These are phyloP conservation scores for Perizoma flavofasciatum DNA, from an alignment of 2,888 invertebrate genomes.

Conservation along the genomic window DNA sequence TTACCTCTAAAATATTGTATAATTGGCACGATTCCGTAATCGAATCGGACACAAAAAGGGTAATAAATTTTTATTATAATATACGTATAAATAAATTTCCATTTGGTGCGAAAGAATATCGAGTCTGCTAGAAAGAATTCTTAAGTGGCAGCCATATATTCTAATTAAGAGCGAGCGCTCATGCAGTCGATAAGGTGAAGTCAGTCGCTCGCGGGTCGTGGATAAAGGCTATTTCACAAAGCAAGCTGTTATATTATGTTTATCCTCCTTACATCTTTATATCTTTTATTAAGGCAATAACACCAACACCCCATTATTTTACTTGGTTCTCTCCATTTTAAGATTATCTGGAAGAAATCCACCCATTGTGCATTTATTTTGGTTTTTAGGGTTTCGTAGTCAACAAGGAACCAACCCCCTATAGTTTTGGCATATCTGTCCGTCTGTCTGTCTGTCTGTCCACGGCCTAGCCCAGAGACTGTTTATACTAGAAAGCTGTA, in stretches of 20 bases:
- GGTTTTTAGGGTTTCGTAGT: too few relatives aligned
- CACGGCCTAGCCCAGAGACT: too few relatives aligned
- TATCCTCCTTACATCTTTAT: too few relatives aligned
- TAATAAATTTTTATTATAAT: slow-evolving; percentile 58
- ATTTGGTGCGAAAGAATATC: slow-evolving; percentile 61
- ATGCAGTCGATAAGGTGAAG: slow-evolving; percentile 68
- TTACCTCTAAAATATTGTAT: background rate
- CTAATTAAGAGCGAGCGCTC: slow-evolving; percentile 73
- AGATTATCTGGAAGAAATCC: too few relatives aligned
- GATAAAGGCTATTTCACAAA: slow-evolving; percentile 31
- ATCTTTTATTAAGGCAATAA: too few relatives aligned
- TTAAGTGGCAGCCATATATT: slow-evolving; percentile 75
- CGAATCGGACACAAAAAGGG: slow-evolving; percentile 32
- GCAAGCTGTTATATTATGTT: background rate
- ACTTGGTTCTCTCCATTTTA: too few relatives aligned
- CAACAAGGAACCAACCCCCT: too few relatives aligned
- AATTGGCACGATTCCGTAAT: slow-evolving; percentile 18
- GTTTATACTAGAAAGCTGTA: too few relatives aligned
- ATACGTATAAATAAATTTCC: slow-evolving; percentile 57
- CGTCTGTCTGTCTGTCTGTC: too few relatives aligned
- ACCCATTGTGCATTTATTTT: too few relatives aligned
- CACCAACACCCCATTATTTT: too few relatives aligned
- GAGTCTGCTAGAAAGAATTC: slow-evolving; percentile 62
- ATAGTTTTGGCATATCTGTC: too few relatives aligned
- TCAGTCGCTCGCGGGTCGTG: slow-evolving; percentile 18